Conservation (phyloP, 64 coral and sea anemone genomes). For the Actinia equina region DNA sequence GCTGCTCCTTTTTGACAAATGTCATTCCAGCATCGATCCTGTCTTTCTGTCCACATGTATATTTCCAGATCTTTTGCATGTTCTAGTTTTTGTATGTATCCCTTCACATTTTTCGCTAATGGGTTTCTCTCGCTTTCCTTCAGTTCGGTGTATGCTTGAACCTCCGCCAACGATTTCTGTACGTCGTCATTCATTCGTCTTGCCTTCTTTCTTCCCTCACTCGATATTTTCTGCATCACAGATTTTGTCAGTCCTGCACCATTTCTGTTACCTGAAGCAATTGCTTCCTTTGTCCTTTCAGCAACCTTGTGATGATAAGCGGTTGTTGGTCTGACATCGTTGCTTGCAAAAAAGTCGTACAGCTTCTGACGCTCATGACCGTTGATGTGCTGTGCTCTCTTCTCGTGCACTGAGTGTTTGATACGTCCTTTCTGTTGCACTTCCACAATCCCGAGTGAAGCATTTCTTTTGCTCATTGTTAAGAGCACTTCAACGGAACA, state of each 20-base stretch:
- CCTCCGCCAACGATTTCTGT: neutral
- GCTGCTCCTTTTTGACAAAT: slow-evolving; percentile 7
- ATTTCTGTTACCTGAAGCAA: neutral
- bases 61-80: neutral
- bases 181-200: neutral
- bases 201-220: neutral
- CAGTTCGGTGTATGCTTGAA: neutral
- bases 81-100: neutral
- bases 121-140: neutral
- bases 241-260: neutral
- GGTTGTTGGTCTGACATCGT: neutral
- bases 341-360: neutral
- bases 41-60: slow-evolving; percentile 19
- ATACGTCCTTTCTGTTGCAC: neutral
- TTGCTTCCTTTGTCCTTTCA: neutral
- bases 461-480: neutral
- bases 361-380: neutral
- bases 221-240: neutral
- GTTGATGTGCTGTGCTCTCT: neutral
- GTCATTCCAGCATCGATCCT: slow-evolving; percentile 15
- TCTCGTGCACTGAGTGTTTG: neutral
- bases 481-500: neutral
- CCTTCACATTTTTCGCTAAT: neutral
- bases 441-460: neutral
- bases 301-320: neutral